Conservation (phyloP, 2,888 invertebrate genomes). For the Arge pagana region DNA sequence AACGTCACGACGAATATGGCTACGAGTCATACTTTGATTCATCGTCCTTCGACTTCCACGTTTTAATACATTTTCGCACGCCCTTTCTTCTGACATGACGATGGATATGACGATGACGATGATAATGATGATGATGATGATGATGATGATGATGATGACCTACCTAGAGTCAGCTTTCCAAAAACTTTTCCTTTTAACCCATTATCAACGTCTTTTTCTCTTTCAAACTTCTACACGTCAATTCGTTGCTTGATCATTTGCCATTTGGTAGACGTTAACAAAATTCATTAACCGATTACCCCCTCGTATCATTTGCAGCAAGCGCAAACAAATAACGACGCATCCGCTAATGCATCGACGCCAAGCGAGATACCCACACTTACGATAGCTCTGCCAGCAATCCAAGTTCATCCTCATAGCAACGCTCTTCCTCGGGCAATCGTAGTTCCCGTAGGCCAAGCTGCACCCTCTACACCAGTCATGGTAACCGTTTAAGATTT, state of each 20-base stretch:
- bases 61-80: too few relatives aligned
- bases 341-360: constrained; percentile 30
- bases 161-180: too few relatives aligned
- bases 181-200: too few relatives aligned
- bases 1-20: not conserved
- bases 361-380: constrained; percentile 35
- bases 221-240: not conserved
- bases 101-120: too few relatives aligned
- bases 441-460: constrained; percentile 13
- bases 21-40: not conserved
- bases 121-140: too few relatives aligned
- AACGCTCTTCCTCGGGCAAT: constrained; percentile 10
- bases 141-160: too few relatives aligned
- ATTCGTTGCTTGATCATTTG: too few relatives aligned
- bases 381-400: constrained; percentile 38
- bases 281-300: not conserved
- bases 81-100: too few relatives aligned
- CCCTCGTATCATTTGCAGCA: constrained; percentile 27
- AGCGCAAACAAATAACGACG: constrained; percentile 36
- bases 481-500: too few relatives aligned
- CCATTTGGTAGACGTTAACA: too few relatives aligned
- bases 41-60: too few relatives aligned
- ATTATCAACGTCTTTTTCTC: not conserved
- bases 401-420: constrained; percentile 26
- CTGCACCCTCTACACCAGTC: constrained; percentile 17